A percentile compares a stretch with the other conserved stretches of the same genome.
Conservation (phyloP, 2,888 invertebrate genomes). For the Plagodis dolabraria region DNA sequence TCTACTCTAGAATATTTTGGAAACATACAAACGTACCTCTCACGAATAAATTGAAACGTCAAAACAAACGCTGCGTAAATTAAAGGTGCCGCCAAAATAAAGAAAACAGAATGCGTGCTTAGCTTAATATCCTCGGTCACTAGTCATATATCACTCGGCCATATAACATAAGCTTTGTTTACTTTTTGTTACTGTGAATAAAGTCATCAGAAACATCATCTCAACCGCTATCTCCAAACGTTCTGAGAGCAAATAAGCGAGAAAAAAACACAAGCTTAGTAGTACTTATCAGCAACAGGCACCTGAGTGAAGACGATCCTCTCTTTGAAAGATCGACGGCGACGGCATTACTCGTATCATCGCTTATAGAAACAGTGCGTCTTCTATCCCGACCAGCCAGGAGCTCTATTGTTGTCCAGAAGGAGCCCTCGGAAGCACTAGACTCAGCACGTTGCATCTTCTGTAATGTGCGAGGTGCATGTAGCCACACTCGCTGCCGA, state of each 20-base stretch:
- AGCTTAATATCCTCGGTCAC: background rate
- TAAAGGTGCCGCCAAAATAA: conserved; percentile 6
- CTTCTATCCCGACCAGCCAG: conserved; percentile 82
- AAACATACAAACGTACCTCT: too few relatives aligned
- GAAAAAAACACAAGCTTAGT: conserved; percentile 8
- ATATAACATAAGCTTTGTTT: too few relatives aligned
- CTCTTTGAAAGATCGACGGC: conserved; percentile 52
- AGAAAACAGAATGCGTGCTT: conserved; percentile 5
- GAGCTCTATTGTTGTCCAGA: conserved; percentile 87
- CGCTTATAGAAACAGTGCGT: conserved; percentile 74
- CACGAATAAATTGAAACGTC: background rate
- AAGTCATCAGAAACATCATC: too few relatives aligned
- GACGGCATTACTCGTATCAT: conserved; percentile 48
- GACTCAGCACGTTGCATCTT: conserved; percentile 73
- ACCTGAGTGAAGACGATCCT: conserved; percentile 72
- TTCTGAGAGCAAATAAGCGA: background rate
- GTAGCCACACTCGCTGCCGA: conserved; percentile 61
- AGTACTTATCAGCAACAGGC: conserved; percentile 31
- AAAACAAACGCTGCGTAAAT: conserved; percentile 6
- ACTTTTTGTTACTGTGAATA: too few relatives aligned
- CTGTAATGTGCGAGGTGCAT: conserved; percentile 57
- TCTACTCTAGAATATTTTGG: too few relatives aligned
- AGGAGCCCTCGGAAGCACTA: conserved; percentile 77
- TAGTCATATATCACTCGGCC: background rate
- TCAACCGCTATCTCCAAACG: background rate